A percentile compares a stretch with the other conserved stretches of the same genome.
Evolutionary conservation across 2,888 invertebrate genomes (phyloP).

Genomic region (Lithophane ornitopus): DNA sequence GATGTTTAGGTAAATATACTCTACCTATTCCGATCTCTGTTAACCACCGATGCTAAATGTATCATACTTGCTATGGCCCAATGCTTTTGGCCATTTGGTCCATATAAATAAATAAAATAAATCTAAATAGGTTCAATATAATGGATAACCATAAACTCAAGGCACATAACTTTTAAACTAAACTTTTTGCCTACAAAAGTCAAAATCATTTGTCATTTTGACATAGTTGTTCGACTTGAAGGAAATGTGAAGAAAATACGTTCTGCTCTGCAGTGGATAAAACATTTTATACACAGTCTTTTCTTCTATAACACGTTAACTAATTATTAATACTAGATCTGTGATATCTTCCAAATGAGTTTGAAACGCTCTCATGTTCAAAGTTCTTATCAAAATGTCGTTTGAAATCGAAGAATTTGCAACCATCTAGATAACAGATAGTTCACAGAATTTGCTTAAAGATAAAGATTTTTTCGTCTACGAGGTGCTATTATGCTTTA

Average conservation of each 20-base stretch:
- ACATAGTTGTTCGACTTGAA: neutral
- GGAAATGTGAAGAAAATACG: constrained; percentile 15
- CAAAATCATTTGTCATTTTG: constrained; percentile 19
- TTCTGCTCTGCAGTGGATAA: neutral
- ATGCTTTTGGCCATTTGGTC: too few species aligned
- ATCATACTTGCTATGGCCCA: too few species aligned
- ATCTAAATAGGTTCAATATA: neutral
- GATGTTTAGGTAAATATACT: too few species aligned
- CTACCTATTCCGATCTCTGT: too few species aligned
- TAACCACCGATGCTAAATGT: too few species aligned
- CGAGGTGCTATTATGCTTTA: constrained; percentile 1
- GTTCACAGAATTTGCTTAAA: neutral
- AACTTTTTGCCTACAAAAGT: neutral
- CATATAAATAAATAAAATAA: too few species aligned
- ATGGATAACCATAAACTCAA: constrained; percentile 3
- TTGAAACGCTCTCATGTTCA: neutral
- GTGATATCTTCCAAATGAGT: neutral
- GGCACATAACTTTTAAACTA: neutral
- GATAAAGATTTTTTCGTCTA: neutral
- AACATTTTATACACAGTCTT: neutral
- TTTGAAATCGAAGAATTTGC: neutral
- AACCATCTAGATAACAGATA: neutral
- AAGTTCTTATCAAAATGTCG: constrained; percentile 13
- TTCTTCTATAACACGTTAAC: neutral
- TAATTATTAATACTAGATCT: neutral